Evolutionary conservation across 2,797 vertebrate genomes (phyloP), one percentile per base, ranked within the genome.

Genomic region (Sebastes iracundus): DNA sequence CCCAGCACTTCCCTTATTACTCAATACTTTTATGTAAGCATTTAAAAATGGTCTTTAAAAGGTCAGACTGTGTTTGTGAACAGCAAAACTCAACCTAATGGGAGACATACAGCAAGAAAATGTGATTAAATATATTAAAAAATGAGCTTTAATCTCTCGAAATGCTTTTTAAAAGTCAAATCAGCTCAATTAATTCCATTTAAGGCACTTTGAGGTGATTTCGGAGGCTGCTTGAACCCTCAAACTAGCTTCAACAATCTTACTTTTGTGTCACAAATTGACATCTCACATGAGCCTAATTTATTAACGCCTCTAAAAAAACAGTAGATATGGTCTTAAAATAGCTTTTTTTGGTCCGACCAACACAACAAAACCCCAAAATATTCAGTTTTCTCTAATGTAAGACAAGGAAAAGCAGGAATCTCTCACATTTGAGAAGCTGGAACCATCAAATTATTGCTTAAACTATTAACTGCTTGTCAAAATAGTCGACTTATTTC

Each of bases 1-100:
- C 87, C 89, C 82, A 63, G 69, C 55, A 85, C 85, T 91, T 90
- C 89, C 89, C 77, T 61, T 82, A 90, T 92, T 91, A 91, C 88
- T 86, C 88, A 93, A 89, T 30, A 67, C 8, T 64, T 82, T 70
- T 77, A 42, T 79, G 77, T 52, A 73, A 88, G 73, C 55, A 46
- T 72, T 65, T 56, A 32, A 77, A 79, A 81, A 20, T 38, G 66
- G 76, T 79, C 80, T 75, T 28, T 61, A 35, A 73, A 82, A 59
- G 56, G 70, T 16, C 46, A 2, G 7, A 4, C 30, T 59, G 42
- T 20, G 20, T 65, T 9, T 4, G 20, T 42, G 10, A 10, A 13
- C 3, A 18, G 30, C 14, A 7, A 61, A 77, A 32, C n/a, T 10
- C 5, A 3, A 14, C 2, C 3, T 11, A 4, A 4, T 27, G 55